These are phyloP conservation scores for Acrocephalus kingi DNA, from an alignment of 2,113 vertebrate species.

Conservation along the genomic window DNA sequence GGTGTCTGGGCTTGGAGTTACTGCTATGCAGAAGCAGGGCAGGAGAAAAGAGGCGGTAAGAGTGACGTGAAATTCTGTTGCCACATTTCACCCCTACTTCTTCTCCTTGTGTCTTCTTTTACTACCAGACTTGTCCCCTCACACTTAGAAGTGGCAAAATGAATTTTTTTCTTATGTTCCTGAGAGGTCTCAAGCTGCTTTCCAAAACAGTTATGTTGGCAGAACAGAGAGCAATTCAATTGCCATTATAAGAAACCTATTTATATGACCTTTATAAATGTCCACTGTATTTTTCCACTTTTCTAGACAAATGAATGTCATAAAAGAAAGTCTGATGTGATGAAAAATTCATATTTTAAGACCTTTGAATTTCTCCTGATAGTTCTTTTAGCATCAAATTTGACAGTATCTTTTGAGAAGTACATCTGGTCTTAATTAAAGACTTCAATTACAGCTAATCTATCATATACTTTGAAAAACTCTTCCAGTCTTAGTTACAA, in stretches of 20 bases:
- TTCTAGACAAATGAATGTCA: conserved; percentile 22
- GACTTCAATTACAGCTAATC: background rate
- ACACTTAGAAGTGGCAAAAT: background rate
- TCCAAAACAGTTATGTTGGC: background rate
- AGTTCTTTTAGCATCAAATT: background rate
- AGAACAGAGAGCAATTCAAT: conserved; percentile 22
- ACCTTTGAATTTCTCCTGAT: background rate
- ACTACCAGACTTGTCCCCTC: background rate
- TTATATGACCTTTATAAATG: conserved; percentile 49
- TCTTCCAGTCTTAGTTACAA: conserved; percentile 46
- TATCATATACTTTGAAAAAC: background rate
- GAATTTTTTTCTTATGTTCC: background rate
- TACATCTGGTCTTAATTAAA: background rate
- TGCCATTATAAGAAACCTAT: conserved; percentile 14
- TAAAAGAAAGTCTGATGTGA: conserved; percentile 2
- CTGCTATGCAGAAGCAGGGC: background rate
- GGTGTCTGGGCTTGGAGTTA: background rate
- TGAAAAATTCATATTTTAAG: conserved; percentile 52
- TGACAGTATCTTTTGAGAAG: conserved; percentile 7
- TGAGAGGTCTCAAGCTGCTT: background rate
- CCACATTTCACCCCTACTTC: background rate
- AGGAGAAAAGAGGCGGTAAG: background rate
- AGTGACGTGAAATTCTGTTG: background rate
- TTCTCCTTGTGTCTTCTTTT: background rate
- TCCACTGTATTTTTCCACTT: conserved; percentile 21